Evolutionary conservation across 2,888 invertebrate genomes (phyloP), one percentile per base, ranked within the genome.

Genomic region (Catocala sponsa): DNA sequence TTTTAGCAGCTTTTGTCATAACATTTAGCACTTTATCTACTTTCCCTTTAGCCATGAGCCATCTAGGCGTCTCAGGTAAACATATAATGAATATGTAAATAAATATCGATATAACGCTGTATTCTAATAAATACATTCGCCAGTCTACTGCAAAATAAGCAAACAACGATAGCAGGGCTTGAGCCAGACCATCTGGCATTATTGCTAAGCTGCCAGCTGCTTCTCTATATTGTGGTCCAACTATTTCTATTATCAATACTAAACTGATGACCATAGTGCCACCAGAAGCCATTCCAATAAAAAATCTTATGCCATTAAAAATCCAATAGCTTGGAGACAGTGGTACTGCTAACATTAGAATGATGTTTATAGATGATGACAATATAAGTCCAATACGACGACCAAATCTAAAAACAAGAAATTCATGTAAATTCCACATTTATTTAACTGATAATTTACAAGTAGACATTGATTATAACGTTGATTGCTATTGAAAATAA

Each of bases 231-330:
- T 88, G 82, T 0, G 90, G 87, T 5, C 96, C 96, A 52, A 96
- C 91, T n/a, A 96, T 87, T 85, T 96, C 96, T 94, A 96, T 95
- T 1, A 96, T 90, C 6, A 95, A 86, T 7, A 90, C 84, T 38
- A 87, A 59, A 15, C 83, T 80, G 7, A 86, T 81, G 15, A 97
- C 95, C 95, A 97, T 96, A 0, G 96, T 96, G 11, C 97, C 97
- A 49, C 97, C 97, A 0, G 97, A 96, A 6, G 97, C 96, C 52
- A 96, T 85, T 0, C 97, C 97, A 32, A 96, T 95, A 6, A 97
- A 81, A 77, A 97, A 96, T 68, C 97, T 76, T 55, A 96, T 86
- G 0, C 95, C 47, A 41, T 96, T 94, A 74, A 97, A 97, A 5
- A 78, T 73, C 87, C 87, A 89, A 55, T 83, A 90, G 64, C 95